A percentile compares a stretch with the other conserved stretches of the same genome.
These are phyloP conservation scores for Hyposoter didymator DNA, from an alignment of 2,888 invertebrate genomes.

Conservation along the genomic window DNA sequence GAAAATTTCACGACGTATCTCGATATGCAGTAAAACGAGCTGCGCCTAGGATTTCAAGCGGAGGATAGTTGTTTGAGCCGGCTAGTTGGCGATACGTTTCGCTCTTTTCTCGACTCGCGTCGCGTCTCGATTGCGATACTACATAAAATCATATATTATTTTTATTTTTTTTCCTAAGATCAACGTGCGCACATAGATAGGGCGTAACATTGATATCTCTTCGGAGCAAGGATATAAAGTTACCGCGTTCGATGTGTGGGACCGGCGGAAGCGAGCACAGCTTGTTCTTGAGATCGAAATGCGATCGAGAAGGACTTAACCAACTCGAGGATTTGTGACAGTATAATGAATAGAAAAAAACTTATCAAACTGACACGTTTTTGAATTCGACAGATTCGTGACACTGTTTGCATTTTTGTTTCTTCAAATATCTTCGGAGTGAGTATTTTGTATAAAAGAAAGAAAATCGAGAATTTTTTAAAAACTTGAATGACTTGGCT, in stretches of 20 bases:
- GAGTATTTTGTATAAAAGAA: neutral
- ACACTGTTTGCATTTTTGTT: neutral
- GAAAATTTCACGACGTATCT: neutral
- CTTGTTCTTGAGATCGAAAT: constrained; percentile 48
- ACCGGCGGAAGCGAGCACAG: constrained; percentile 52
- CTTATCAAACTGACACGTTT: too few relatives aligned
- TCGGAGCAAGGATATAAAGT: constrained; percentile 74
- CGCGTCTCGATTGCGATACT: constrained; percentile 62
- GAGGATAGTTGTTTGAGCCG: constrained; percentile 56
- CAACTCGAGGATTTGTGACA: constrained; percentile 33
- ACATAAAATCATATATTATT: constrained; percentile 31
- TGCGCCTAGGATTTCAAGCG: constrained; percentile 66
- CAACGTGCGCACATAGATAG: constrained; percentile 69
- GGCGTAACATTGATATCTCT: constrained; percentile 77
- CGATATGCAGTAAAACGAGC: constrained; percentile 52
- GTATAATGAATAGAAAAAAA: neutral
- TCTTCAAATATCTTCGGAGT: neutral
- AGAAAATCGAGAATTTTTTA: neutral
- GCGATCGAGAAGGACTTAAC: constrained; percentile 51
- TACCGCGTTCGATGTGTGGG: constrained; percentile 77
- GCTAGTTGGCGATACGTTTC: constrained; percentile 57
- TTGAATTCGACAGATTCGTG: neutral
- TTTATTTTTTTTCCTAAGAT: constrained; percentile 30
- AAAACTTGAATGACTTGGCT: neutral
- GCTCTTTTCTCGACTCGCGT: constrained; percentile 60